These are phyloP conservation scores for Halichoeres trimaculatus DNA, from an alignment of 2,113 vertebrate species.

Conservation along the genomic window DNA sequence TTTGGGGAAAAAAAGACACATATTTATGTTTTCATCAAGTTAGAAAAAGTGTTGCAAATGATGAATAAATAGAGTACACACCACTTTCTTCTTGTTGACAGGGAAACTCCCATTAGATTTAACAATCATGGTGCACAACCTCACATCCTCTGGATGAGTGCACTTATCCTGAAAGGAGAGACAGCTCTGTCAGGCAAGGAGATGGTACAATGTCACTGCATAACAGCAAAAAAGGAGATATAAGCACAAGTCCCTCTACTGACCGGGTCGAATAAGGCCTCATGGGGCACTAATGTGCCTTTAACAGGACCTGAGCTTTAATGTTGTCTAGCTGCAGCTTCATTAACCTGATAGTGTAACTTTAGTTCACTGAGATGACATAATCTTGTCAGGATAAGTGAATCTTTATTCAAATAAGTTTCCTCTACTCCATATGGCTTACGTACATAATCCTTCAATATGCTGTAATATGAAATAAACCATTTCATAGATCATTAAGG, in stretches of 20 bases:
- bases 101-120: constrained; percentile 98
- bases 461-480: constrained; percentile 3
- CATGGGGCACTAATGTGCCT: background rate
- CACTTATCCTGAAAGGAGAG: constrained; percentile 91
- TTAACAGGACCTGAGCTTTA: constrained; percentile 36
- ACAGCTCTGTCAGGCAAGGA: constrained; percentile 68
- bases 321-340: background rate
- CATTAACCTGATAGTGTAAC: constrained; percentile 9
- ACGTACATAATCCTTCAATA: constrained; percentile 7
- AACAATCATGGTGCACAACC: constrained; percentile 94
- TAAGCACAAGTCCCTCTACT: constrained; percentile 30
- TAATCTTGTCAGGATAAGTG: background rate
- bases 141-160: constrained; percentile 97
- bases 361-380: background rate
- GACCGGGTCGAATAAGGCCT: constrained; percentile 25
- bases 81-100: constrained; percentile 96
- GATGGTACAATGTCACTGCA: constrained; percentile 46
- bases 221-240: constrained; percentile 34
- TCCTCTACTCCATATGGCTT: too few species aligned
- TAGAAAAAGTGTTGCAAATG: background rate
- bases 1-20: too few species aligned
- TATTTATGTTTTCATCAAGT: background rate
- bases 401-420: constrained; percentile 2
- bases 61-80: constrained; percentile 74
- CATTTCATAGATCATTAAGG: constrained; percentile 11